Base-by-base conservation (phyloP, 2,797 vertebrate species). In the Knipowitschia caucasica region DNA sequence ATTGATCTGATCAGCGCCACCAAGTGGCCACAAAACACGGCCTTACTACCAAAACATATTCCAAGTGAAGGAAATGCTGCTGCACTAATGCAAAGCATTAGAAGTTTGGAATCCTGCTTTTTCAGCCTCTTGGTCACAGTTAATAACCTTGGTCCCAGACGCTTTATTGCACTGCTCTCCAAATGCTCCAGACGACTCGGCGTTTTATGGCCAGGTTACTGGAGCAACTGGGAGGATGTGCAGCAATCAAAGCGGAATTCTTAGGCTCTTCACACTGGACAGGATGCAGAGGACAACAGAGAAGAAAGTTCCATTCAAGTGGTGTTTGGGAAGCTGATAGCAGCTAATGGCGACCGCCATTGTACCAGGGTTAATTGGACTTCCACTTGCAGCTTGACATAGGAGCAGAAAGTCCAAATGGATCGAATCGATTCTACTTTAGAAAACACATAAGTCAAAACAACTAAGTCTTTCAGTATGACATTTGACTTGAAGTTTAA, bases 1-100 rank as follows among this genome's bases (percentile, higher is more conserved):
- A 97, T 98, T 99, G 95, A 96, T 98, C 94, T 89, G 88, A 91
- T 89, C 83, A 84, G 90, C 94, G 95, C 95, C 96, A 90, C 90
- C 95, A 90, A 88, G 95, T 94, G 96, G 95, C 61, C 40, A 45
- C 77, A 62, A 12, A 15, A 4, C 50, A 34, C 7, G 14, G 7
- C 49, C 44, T 10, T 2, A 33, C 63, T 23, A 29, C 34, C 27
- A 45, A 51, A 24, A 75, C 65, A 81, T 73, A 80, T 77, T 84
- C 84, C 85, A 64, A 57, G 68, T 62, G 42, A 62, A 62, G 58
- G 60, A 67, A 77, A 78, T 71, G 11, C 12, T 25, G 4, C 81
- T 62, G 83, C 69, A 84, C 82, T 81, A 78, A 88, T 80, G 76
- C 75, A 80, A 82, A 82, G 75, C 75, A 77, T 82, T 84, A 77